These are phyloP conservation scores for Metaphire vulgaris DNA, from an alignment of 1,140 invertebrate species.

Conservation along the genomic window DNA sequence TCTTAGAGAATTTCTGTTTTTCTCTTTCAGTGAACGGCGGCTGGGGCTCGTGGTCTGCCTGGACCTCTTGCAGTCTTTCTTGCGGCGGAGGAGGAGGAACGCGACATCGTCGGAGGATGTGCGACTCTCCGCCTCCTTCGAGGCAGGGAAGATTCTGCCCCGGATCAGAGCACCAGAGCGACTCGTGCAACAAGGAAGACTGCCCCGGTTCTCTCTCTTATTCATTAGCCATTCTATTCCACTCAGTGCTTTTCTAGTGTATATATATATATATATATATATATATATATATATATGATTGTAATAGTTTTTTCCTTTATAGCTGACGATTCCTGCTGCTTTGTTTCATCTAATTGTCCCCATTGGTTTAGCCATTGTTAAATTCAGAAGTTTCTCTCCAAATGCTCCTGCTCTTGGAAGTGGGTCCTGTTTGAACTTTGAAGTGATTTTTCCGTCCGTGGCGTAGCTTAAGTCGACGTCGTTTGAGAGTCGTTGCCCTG, in stretches of 20 bases:
- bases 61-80: constrained; percentile 43
- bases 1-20: background rate
- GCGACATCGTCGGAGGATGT: constrained; percentile 34
- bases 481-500: constrained; percentile 9
- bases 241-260: background rate
- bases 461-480: background rate
- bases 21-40: constrained; percentile 41
- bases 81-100: constrained; percentile 43
- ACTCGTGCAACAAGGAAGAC: constrained; percentile 45
- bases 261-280: background rate
- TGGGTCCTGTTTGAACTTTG: too few relatives aligned
- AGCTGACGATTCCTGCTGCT: too few relatives aligned
- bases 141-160: constrained; percentile 39
- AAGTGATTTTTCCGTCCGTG: too few relatives aligned
- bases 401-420: too few relatives aligned
- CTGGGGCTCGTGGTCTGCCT: constrained; percentile 44
- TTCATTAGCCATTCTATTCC: background rate
- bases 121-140: constrained; percentile 36
- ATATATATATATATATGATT: background rate
- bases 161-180: constrained; percentile 39
- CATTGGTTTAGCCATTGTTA: too few relatives aligned
- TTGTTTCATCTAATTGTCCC: too few relatives aligned
- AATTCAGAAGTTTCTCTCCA: too few relatives aligned
- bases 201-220: constrained; percentile 41
- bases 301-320: too few relatives aligned